Base-by-base conservation (phyloP, 2,888 invertebrate species). In the Rhorus exstirpatorius region DNA sequence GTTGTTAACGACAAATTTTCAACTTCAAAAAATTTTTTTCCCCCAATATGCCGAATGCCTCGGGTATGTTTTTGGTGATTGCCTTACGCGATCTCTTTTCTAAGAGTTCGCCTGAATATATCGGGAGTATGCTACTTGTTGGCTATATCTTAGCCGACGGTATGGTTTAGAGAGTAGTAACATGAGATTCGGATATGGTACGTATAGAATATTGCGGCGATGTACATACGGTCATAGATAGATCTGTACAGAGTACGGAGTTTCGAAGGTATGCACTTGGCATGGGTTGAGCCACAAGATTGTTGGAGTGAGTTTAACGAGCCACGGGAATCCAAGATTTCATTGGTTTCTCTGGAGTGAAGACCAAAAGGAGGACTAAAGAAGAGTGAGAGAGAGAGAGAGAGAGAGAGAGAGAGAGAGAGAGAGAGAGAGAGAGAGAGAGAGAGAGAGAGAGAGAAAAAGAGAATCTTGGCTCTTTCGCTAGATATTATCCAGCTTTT, bases 401-500 rank as follows among this genome's bases (percentile, higher is more conserved):
- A 55, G 26, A 38, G 8, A 10, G 38, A 68, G 21, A 19, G 35
- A 68, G 19, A 35, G 21, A 41, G 12, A 17, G 60, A 60, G 35
- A 60, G 17, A 60, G 35, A 12, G 38, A 8, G 26, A 12, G 49
- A 61, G 21, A 10, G 63, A 44, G 14, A 8, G 44, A 63, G 19
- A 24, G 63, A 65, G 55, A 53, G 24, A 51, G 49, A 10, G 26
- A 79, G 35, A 3, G 31, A 51, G 44, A 17, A 55, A 44, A 26
- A 70, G 81, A 81, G 87, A 86, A 89, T 89, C 87, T 89, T 89
- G 88, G 90, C 90, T 88, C 84, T 81, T 81, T 79, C 82, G 88
- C 89, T 86, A 90, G 89, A 89, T 89, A 85, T 87, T 84, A 87
- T 87, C 87, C 89, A 89, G 89, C 91, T 91, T 89, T 91, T 90